Conservation (phyloP, 1,140 invertebrate species). For the Pseudomyrmex dendroicus region DNA sequence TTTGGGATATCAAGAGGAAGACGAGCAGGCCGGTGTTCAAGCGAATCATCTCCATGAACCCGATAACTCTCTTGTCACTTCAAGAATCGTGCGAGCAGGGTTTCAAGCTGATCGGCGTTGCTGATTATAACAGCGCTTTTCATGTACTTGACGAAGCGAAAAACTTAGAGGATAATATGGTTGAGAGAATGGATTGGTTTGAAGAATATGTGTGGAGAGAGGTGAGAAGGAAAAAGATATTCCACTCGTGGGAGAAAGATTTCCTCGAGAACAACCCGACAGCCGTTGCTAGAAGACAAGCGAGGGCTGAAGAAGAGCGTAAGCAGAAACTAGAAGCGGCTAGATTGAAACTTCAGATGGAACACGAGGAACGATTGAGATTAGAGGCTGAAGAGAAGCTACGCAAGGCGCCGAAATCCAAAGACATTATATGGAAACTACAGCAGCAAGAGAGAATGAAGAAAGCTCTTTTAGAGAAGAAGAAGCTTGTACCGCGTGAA, state of each 20-base stretch:
- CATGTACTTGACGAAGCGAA: slow-evolving; percentile 67
- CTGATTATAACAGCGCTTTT: slow-evolving; percentile 72
- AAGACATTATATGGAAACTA: slow-evolving; percentile 76
- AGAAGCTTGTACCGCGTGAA: slow-evolving; percentile 80
- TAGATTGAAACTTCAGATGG: slow-evolving; percentile 69
- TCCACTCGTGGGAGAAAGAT: slow-evolving; percentile 73
- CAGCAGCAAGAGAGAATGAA: slow-evolving; percentile 81
- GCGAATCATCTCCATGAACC: slow-evolving; percentile 70
- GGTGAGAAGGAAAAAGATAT: slow-evolving; percentile 76
- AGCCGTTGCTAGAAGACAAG: slow-evolving; percentile 64
- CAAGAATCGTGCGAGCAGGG: not conserved
- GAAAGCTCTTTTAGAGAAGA: slow-evolving; percentile 80
- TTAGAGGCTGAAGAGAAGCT: slow-evolving; percentile 69
- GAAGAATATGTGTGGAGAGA: slow-evolving; percentile 77
- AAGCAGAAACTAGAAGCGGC: slow-evolving; percentile 70
- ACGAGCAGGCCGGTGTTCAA: slow-evolving; percentile 69
- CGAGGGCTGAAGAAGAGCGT: slow-evolving; percentile 69
- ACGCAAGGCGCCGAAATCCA: slow-evolving; percentile 75
- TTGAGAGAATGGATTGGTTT: slow-evolving; percentile 77
- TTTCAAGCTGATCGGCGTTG: slow-evolving; percentile 68
- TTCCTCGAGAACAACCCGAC: slow-evolving; percentile 70
- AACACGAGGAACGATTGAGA: slow-evolving; percentile 72
- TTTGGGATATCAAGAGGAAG: slow-evolving; percentile 84
- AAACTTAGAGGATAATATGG: slow-evolving; percentile 29
- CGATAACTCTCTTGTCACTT: slow-evolving; percentile 72